phyloP scores from a whole-genome alignment of 2,888 invertebrate species.

The Diadegma fenestrale region DNA sequence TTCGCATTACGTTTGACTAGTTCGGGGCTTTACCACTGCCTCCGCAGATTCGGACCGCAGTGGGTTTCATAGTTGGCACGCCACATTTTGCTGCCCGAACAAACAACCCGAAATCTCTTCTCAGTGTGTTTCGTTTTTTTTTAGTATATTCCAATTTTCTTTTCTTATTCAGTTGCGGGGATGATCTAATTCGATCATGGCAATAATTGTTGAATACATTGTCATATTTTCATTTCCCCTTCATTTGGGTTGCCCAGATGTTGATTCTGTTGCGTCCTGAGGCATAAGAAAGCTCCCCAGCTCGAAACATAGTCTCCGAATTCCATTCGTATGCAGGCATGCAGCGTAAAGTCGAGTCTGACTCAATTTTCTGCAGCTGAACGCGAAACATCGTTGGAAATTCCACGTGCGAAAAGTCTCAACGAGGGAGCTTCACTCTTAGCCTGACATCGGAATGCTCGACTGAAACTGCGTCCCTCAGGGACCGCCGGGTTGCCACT shows the following conservation, averaged over 20 bases:
- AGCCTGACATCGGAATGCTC: slow-evolving; percentile 17
- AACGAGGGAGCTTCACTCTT: slow-evolving; percentile 12
- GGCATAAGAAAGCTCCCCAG: background rate
- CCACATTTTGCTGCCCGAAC: slow-evolving; percentile 30
- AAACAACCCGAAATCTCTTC: slow-evolving; percentile 31
- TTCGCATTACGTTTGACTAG: slow-evolving; percentile 57
- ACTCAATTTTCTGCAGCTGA: slow-evolving; percentile 10
- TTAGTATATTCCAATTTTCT: background rate
- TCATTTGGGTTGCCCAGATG: too few relatives aligned
- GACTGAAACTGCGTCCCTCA: slow-evolving; percentile 10
- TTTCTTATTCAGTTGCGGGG: background rate
- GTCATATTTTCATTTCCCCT: too few relatives aligned
- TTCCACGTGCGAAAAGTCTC: slow-evolving; percentile 26
- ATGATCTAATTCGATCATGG: too few relatives aligned
- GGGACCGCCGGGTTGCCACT: background rate
- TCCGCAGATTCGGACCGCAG: slow-evolving; percentile 36
- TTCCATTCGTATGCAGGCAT: background rate
- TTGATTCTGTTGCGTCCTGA: too few relatives aligned
- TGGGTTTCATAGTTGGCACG: slow-evolving; percentile 25
- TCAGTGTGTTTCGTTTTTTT: background rate
- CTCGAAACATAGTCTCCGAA: slow-evolving; percentile 15
- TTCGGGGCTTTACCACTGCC: slow-evolving; percentile 51
- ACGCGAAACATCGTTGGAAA: slow-evolving; percentile 3
- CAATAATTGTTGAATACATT: too few relatives aligned
- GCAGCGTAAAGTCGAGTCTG: background rate